Conservation (phyloP, 1,140 invertebrate genomes). For the Babylonia areolata region DNA sequence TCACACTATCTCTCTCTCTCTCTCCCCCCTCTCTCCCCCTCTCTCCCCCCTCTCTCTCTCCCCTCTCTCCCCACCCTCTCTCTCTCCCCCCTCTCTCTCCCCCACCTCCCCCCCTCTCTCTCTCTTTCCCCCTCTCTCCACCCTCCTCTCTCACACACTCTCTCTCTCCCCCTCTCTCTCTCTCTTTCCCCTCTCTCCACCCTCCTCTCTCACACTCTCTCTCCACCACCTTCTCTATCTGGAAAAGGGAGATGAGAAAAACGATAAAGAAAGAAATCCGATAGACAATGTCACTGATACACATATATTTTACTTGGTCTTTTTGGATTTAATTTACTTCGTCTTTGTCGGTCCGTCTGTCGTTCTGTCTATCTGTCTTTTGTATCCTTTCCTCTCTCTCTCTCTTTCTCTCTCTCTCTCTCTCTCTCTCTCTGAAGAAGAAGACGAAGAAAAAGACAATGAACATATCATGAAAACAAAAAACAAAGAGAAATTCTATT, state of each 20-base stretch:
- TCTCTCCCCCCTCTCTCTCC: conserved; percentile 14
- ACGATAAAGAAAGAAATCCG: no score
- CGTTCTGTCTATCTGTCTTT: background rate
- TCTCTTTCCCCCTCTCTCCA: background rate
- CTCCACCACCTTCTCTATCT: background rate
- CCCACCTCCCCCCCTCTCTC: background rate
- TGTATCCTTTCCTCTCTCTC: background rate
- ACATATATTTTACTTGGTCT: no score
- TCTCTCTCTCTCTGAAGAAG: background rate
- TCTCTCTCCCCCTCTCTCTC: background rate
- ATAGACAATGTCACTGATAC: no score
- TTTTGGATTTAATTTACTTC: background rate
- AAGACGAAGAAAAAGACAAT: background rate
- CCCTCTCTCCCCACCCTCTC: background rate
- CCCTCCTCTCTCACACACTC: background rate
- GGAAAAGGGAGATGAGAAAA: no score
- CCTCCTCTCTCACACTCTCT: conserved; percentile 17
- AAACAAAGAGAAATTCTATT: no score
- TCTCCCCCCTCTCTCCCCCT: no score
- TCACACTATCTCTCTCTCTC: no score
- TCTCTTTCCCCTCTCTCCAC: background rate
- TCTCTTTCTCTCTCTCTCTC: conserved; percentile 1
- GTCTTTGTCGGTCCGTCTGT: background rate
- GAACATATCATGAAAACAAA: background rate
- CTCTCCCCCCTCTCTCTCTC: no score